These are phyloP conservation scores for Tenthredo notha DNA, from an alignment of 2,888 invertebrate genomes.

Conservation along the genomic window DNA sequence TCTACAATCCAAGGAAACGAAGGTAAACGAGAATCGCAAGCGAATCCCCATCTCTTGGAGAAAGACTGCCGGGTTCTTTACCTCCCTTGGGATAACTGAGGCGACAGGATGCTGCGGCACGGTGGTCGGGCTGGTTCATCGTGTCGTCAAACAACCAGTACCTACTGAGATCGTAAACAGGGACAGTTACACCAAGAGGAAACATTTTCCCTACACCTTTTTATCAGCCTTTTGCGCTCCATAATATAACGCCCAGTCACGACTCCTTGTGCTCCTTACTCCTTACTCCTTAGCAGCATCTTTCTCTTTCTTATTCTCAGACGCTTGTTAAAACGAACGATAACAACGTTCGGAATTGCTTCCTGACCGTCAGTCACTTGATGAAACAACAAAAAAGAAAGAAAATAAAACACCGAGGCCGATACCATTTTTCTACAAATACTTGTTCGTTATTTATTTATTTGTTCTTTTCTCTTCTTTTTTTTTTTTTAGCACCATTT, in stretches of 20 bases:
- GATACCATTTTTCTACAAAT: not conserved
- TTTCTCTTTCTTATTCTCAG: not conserved
- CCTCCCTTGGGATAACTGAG: conserved; percentile 39
- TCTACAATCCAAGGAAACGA: conserved; percentile 31
- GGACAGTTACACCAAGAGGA: conserved; percentile 50
- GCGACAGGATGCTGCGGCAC: conserved; percentile 36
- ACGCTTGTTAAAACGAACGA: conserved; percentile 38
- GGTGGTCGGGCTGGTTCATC: conserved; percentile 19
- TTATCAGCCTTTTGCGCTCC: conserved; percentile 29
- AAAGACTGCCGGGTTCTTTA: conserved; percentile 34
- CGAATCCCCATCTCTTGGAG: conserved; percentile 43
- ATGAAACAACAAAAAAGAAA: not conserved
- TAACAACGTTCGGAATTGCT: conserved; percentile 31
- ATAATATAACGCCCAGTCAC: conserved; percentile 40
- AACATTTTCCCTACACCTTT: conserved; percentile 30
- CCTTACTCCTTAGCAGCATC: not conserved
- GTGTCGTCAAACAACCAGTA: conserved; percentile 47
- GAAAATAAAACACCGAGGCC: not conserved
- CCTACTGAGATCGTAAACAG: conserved; percentile 44
- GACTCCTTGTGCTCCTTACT: not conserved
- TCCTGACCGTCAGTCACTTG: conserved; percentile 19
- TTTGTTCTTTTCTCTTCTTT: not conserved
- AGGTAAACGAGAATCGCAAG: conserved; percentile 46
- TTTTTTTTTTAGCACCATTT: conserved; percentile 10
- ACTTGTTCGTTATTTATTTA: not conserved